Evolutionary conservation across 2,113 vertebrate species (phyloP), one percentile per base, ranked within the genome.

Genomic region (Gambusia affinis): DNA sequence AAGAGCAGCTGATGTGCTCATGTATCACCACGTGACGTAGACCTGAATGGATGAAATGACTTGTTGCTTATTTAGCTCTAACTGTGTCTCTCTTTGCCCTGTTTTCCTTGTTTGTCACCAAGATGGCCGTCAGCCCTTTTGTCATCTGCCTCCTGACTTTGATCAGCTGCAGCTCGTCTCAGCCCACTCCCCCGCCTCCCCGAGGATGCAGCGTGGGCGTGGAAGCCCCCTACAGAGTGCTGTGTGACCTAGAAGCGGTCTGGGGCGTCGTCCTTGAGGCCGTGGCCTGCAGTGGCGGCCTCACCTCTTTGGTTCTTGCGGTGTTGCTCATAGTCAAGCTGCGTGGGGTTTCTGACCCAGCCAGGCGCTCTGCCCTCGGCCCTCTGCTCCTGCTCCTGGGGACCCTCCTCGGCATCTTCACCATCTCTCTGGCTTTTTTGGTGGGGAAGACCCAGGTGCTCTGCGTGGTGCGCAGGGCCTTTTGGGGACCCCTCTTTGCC

Each of bases 211-310:
- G 96, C 1, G 88, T 95, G 82, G 93, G 95, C 29, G 95, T 99
- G 3, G 94, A 96, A 30, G 96, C 94, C 11, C 93, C 96, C 57
- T 98, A 97, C 47, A 84, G 96, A 37, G 93, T 95, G 81, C 95
- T 99, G 83, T 99, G 98, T 1, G 96, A 98, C 92, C 96, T 99
- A 95, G 97, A 99, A 91, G 94, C 97, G 1, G 94, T 96, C 5
- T 99, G 97, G 97, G 97, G 97, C 0, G 96, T 99, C 35, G 97
- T 98, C 0, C 82, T 99, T 93, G 98, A 99, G 91, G 96, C 96
- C 0, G 94, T 97, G 42, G 97, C 97, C 0, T 97, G 97, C 22
- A 95, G 95, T 0, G 98, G 98, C 0, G 96, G 95, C 35, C 75
- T 98, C 64, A 95, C 96, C 19, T 96, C 97, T 0, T 72, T 99